phyloP scores from a whole-genome alignment of 2,797 vertebrate species.

The Acanthurus lineatus region DNA sequence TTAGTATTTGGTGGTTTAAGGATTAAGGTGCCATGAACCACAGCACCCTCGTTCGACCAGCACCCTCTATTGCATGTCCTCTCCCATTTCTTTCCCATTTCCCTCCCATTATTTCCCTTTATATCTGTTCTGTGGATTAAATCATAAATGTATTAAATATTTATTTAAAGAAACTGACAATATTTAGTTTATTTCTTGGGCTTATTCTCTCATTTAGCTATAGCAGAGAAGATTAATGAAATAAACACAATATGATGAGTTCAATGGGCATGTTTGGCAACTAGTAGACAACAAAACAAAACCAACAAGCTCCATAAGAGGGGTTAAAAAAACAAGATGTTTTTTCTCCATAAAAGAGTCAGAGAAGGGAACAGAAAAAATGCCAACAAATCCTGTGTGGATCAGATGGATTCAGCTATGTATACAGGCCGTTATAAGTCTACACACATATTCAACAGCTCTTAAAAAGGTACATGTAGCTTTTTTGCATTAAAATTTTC shows the following conservation, averaged over 20 bases:
- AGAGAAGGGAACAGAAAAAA: background rate
- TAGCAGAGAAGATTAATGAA: background rate
- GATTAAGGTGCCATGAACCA: background rate
- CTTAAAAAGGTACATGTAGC: too few relatives aligned
- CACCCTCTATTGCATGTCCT: background rate
- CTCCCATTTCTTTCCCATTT: background rate
- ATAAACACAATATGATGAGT: background rate
- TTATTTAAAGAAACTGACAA: background rate
- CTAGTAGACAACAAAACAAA: background rate
- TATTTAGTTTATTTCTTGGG: background rate
- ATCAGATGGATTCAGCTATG: background rate
- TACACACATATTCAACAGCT: too few relatives aligned
- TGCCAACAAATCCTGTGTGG: background rate
- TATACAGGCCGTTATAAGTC: background rate
- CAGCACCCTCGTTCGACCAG: rapidly evolving
- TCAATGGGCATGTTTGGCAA: background rate
- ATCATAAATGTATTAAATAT: background rate
- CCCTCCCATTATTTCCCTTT: background rate
- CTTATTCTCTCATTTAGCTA: background rate
- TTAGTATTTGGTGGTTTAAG: background rate
- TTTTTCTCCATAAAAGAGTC: background rate
- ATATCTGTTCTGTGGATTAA: background rate
- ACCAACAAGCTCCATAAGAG: too few relatives aligned
- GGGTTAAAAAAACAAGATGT: too few relatives aligned
- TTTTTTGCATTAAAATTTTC: too few relatives aligned